Conservation (phyloP, 2,113 vertebrate genomes). For the Suricata suricatta region DNA sequence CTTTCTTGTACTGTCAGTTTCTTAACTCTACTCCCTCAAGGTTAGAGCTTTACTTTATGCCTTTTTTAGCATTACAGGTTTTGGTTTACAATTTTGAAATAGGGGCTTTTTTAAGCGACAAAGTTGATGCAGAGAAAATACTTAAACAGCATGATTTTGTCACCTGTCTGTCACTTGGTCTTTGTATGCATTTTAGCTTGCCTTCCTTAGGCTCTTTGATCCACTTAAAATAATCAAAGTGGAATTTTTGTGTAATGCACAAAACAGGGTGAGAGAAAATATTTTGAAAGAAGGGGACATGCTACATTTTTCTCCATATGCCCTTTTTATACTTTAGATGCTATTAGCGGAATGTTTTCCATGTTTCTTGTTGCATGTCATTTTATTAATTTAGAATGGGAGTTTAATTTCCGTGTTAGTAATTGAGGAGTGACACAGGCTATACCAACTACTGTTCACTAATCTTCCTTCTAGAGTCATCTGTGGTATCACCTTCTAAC, state of each 20-base stretch:
- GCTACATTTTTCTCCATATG: constrained; percentile 11
- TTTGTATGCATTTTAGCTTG: constrained; percentile 39
- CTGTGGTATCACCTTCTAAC: constrained; percentile 8
- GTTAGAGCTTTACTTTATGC: constrained; percentile 87
- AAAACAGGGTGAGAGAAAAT: constrained; percentile 40
- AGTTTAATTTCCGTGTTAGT: constrained; percentile 10
- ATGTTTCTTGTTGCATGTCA: constrained; percentile 15
- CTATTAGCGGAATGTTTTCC: neutral
- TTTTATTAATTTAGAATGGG: constrained; percentile 15
- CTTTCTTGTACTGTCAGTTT: constrained; percentile 90
- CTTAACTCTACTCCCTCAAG: constrained; percentile 88
- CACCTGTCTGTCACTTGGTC: constrained; percentile 35
- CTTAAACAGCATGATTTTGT: constrained; percentile 58
- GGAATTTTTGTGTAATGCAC: constrained; percentile 35
- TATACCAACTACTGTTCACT: neutral
- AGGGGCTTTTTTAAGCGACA: constrained; percentile 27
- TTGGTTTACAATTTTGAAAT: constrained; percentile 65
- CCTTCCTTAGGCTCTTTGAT: neutral
- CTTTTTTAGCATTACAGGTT: constrained; percentile 59
- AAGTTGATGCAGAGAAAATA: constrained; percentile 44
- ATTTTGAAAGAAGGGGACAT: constrained; percentile 36
- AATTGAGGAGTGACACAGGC: neutral
- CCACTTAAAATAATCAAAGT: constrained; percentile 15
- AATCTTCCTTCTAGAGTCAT: neutral
- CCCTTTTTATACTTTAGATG: neutral